Evolutionary conservation across 2,797 vertebrate genomes (phyloP).

Genomic region (Echiichthys vipera): DNA sequence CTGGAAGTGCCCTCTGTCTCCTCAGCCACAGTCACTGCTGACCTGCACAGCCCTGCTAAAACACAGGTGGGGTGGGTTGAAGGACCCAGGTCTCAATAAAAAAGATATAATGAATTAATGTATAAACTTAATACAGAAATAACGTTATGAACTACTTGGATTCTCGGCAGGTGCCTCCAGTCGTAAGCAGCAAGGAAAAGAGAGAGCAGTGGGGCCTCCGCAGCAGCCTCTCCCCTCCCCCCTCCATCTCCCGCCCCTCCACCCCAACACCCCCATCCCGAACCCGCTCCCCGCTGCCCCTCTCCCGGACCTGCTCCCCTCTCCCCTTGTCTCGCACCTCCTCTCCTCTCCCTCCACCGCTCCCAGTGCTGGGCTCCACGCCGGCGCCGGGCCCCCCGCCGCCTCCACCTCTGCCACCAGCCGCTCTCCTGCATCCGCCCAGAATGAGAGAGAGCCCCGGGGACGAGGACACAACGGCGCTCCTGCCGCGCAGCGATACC

Average conservation of each 20-base stretch:
- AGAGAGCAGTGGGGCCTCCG: conserved; percentile 80
- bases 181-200: conserved; percentile 79
- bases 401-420: conserved; percentile 44
- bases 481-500: conserved; percentile 88
- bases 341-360: conserved; percentile 80
- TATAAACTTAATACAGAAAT: no score
- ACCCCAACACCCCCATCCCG: conserved; percentile 70
- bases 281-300: conserved; percentile 70
- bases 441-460: conserved; percentile 86
- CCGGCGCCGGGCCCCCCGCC: conserved; percentile 72
- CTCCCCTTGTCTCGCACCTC: conserved; percentile 71
- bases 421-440: conserved; percentile 43
- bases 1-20: conserved; percentile 65
- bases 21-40: conserved; percentile 82
- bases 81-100: no score
- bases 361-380: conserved; percentile 74
- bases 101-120: no score
- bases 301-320: conserved; percentile 71
- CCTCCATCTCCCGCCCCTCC: conserved; percentile 73
- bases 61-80: conserved; percentile 82
- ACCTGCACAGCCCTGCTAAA: conserved; percentile 84
- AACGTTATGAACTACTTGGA: background rate
- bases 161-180: conserved; percentile 64
- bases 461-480: conserved; percentile 91
- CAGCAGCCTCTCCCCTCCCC: conserved; percentile 83